These are phyloP conservation scores for Drosophila mauritiana DNA, from an alignment of 1,140 invertebrate genomes.

Conservation along the genomic window DNA sequence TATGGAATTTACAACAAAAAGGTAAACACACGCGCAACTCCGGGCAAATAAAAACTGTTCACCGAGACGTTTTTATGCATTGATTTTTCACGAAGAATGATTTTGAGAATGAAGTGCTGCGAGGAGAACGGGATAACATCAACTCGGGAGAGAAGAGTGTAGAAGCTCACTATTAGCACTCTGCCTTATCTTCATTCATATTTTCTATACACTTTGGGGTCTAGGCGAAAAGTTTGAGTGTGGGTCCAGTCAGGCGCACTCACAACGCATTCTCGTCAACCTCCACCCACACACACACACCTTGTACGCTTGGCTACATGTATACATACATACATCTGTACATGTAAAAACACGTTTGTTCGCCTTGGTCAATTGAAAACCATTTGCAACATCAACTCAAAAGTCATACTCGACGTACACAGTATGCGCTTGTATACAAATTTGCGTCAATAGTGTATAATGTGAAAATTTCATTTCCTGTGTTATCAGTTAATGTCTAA, in stretches of 20 bases:
- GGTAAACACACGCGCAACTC: constrained; percentile 6
- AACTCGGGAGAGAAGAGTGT: constrained; percentile 15
- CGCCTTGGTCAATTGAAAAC: constrained; percentile 35
- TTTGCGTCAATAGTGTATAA: constrained; percentile 65
- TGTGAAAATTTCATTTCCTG: constrained; percentile 73
- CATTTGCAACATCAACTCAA: constrained; percentile 28
- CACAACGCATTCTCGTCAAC: constrained; percentile 31
- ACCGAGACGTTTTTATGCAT: constrained; percentile 40
- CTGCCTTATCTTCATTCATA: constrained; percentile 72
- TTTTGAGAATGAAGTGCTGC: background rate
- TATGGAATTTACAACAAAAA: background rate
- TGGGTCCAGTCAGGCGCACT: constrained; percentile 60
- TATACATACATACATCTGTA: background rate
- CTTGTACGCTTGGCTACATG: constrained; percentile 47
- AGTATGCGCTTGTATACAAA: constrained; percentile 47
- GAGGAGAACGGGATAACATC: constrained; percentile 16
- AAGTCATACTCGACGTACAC: constrained; percentile 45
- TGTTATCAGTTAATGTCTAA: constrained; percentile 51
- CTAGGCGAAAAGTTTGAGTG: constrained; percentile 39
- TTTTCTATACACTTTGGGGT: constrained; percentile 75
- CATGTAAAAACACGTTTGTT: constrained; percentile 54
- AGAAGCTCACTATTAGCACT: constrained; percentile 39
- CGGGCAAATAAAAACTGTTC: constrained; percentile 52
- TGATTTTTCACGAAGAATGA: constrained; percentile 45
- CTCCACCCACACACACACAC: constrained; percentile 18